Base-by-base conservation (phyloP, 2,797 vertebrate genomes). In the Erithacus rubecula region DNA sequence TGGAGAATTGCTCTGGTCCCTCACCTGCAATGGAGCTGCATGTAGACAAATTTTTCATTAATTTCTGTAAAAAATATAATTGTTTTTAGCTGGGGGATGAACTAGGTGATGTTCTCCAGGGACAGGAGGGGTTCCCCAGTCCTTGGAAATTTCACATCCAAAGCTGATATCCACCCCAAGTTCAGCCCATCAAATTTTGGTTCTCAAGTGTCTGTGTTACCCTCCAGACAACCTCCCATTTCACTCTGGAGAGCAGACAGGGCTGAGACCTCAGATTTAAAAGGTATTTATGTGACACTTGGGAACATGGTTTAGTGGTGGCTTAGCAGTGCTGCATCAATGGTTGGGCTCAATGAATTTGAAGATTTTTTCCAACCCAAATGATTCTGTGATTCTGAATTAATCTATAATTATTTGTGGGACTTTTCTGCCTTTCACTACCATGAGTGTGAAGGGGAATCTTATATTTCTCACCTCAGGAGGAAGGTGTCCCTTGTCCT, bases 71-170 rank as follows among this genome's bases (percentile, higher is more conserved):
- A 68, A 69, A 84, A 36, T 3, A 24, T 1, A 13, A 4, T 36
- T 15, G 4, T 24, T 62, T 62, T 56, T 29, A 51, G 6, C 0
- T 63, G 30, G 1, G 7, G 2, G 3, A 3, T 30, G 7, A 16
- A 32, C 13, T 53, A 46, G 12, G 11, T 75, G 32, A n/a, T 39
- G 7, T 22, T 90, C 10, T 5, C 5, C 15, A 49, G 8, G 19
- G 10, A 8, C 19, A 11, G 39, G 18, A 79, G 6, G 23, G 6
- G 14, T 67, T 55, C 12, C 13, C 7, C 17, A 2, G 41, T 51
- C 13, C 21, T 58, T 59, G 27, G 46, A 75, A 68, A 22, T 6
- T 20, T 84, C 6, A 2, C 5, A 27, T 70, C 16, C 13, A 32
- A 87, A 83, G 6, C 4, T 5, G 3, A 0, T 52, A 5, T 44